These are phyloP conservation scores for Phrynocephalus versicolor DNA, from an alignment of 2,113 vertebrate genomes.

Conservation along the genomic window DNA sequence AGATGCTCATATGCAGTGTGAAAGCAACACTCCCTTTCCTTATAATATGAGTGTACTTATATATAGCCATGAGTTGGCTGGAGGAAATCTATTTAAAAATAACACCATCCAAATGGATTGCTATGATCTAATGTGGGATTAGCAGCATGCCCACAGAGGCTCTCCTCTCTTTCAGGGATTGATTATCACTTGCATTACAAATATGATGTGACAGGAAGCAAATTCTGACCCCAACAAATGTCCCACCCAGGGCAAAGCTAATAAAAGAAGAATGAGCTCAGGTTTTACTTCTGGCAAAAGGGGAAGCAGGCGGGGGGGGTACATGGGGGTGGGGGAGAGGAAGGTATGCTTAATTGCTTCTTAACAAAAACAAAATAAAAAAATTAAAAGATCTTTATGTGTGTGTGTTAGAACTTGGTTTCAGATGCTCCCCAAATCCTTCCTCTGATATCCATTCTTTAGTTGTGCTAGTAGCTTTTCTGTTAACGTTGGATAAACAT, in stretches of 20 bases:
- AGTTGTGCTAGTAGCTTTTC: not conserved
- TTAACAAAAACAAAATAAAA: too few relatives aligned
- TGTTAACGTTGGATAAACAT: not conserved
- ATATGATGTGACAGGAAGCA: not conserved
- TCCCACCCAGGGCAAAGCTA: not conserved
- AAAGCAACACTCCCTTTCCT: not conserved
- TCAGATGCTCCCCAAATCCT: not conserved
- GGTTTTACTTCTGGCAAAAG: not conserved
- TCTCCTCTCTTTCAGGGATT: not conserved
- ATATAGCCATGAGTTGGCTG: not conserved
- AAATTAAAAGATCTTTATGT: not conserved
- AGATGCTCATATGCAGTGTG: not conserved
- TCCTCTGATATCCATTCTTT: not conserved
- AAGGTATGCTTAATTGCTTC: not conserved
- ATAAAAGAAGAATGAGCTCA: not conserved
- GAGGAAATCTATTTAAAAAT: conserved; percentile 28
- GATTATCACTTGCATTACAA: not conserved
- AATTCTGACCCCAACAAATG: not conserved
- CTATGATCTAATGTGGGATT: not conserved
- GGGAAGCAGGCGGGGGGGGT: too few relatives aligned
- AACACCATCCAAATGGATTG: not conserved
- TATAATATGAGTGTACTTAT: not conserved
- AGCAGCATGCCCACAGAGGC: not conserved
- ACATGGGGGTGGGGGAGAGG: not conserved
- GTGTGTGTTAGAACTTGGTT: not conserved